Evolutionary conservation across 2,113 vertebrate genomes (phyloP).

Genomic region (Verasper variegatus): DNA sequence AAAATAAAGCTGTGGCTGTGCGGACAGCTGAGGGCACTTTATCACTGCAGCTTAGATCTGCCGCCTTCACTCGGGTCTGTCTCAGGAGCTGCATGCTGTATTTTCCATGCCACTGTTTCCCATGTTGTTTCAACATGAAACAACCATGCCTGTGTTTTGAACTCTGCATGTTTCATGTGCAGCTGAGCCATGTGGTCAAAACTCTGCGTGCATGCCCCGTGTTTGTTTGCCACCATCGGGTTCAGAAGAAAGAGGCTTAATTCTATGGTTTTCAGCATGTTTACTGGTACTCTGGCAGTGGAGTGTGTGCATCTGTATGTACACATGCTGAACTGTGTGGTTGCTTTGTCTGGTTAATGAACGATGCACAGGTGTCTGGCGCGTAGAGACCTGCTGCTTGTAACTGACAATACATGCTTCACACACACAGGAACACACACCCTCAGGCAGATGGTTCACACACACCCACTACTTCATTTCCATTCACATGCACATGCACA

Average conservation of each 20-base stretch:
- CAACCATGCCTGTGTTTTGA: conserved; percentile 8
- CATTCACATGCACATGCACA: conserved; percentile 47
- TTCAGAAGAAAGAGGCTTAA: conserved; percentile 27
- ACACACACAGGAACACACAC: conserved; percentile 67
- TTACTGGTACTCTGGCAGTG: background rate
- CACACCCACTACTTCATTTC: conserved; percentile 62
- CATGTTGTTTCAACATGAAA: conserved; percentile 37
- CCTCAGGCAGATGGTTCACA: conserved; percentile 71
- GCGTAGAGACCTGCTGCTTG: conserved; percentile 28
- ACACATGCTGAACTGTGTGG: background rate
- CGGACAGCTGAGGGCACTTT: conserved; percentile 50
- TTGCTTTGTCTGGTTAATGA: conserved; percentile 26
- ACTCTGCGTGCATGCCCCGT: conserved; percentile 28
- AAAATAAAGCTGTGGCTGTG: conserved; percentile 54
- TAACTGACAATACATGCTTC: conserved; percentile 60
- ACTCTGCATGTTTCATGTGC: conserved; percentile 32
- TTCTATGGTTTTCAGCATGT: conserved; percentile 21
- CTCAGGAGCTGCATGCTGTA: conserved; percentile 5
- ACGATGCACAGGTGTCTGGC: conserved; percentile 52
- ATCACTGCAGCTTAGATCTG: conserved; percentile 42
- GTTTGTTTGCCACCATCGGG: background rate
- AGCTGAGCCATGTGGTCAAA: conserved; percentile 37
- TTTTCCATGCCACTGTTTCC: conserved; percentile 8
- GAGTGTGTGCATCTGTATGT: conserved; percentile 17
- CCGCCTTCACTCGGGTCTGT: background rate